Conservation (phyloP, 2,888 invertebrate genomes). For the Drosophila koepferae region DNA sequence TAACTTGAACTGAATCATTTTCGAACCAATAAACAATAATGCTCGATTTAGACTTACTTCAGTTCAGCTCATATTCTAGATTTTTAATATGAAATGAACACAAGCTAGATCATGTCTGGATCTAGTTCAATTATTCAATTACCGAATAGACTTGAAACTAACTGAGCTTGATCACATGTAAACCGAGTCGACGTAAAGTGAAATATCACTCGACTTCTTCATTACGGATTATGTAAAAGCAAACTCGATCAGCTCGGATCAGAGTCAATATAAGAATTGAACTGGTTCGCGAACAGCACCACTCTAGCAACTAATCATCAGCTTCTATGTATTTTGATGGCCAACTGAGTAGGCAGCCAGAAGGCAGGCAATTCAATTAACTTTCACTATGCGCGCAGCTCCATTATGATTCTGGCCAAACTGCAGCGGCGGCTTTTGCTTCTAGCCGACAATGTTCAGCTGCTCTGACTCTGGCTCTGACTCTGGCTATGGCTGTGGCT, state of each 20-base stretch:
- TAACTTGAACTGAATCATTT: neutral
- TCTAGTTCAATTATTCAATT: neutral
- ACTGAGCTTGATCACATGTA: neutral
- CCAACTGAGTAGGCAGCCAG: conserved; percentile 23
- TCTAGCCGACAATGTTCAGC: conserved; percentile 23
- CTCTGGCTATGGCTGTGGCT: conserved; percentile 17
- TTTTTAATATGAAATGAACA: neutral
- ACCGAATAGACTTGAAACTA: neutral
- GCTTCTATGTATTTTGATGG: conserved; percentile 2
- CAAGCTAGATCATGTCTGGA: neutral
- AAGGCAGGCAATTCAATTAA: conserved; percentile 54
- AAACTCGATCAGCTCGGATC: neutral
- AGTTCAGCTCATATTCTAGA: neutral
- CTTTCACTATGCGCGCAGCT: conserved; percentile 49
- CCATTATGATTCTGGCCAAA: conserved; percentile 49
- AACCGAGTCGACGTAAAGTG: neutral
- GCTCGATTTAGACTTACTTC: neutral
- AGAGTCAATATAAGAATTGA: neutral
- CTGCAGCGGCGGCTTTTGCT: conserved; percentile 26
- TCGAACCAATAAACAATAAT: neutral
- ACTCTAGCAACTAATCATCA: conserved; percentile 13
- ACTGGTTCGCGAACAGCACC: neutral
- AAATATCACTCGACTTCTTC: neutral
- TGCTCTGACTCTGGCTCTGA: conserved; percentile 6
- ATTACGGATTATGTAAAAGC: neutral